Conservation (phyloP, 2,113 vertebrate genomes). For the Ailuropoda melanoleuca region DNA sequence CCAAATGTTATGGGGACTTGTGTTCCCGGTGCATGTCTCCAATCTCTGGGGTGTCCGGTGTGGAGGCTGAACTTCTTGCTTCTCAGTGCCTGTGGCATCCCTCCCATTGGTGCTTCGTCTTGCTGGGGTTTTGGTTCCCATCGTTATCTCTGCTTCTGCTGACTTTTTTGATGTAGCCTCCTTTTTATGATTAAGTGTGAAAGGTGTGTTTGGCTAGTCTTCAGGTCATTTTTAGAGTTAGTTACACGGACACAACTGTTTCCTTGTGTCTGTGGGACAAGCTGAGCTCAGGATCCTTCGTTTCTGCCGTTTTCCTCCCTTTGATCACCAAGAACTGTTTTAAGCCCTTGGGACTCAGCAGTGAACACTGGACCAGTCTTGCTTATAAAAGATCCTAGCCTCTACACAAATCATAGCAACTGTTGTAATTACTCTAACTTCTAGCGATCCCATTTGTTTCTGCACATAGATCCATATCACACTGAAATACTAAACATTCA, state of each 20-base stretch:
- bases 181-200: neutral
- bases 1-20: neutral
- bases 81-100: neutral
- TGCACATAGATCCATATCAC: neutral
- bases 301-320: neutral
- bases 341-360: neutral
- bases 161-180: neutral
- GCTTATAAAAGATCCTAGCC: neutral
- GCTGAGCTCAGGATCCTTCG: neutral
- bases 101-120: neutral
- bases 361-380: neutral
- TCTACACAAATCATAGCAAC: neutral
- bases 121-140: neutral
- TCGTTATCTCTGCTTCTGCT: neutral
- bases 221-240: neutral
- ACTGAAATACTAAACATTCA: neutral
- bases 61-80: neutral
- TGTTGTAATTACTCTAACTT: neutral
- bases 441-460: neutral
- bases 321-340: neutral
- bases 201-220: neutral
- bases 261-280: neutral
- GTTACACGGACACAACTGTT: neutral
- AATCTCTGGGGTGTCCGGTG: neutral
- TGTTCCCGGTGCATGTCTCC: neutral